Conservation (phyloP, 2,888 invertebrate species). For the Ennomos quercinarius region DNA sequence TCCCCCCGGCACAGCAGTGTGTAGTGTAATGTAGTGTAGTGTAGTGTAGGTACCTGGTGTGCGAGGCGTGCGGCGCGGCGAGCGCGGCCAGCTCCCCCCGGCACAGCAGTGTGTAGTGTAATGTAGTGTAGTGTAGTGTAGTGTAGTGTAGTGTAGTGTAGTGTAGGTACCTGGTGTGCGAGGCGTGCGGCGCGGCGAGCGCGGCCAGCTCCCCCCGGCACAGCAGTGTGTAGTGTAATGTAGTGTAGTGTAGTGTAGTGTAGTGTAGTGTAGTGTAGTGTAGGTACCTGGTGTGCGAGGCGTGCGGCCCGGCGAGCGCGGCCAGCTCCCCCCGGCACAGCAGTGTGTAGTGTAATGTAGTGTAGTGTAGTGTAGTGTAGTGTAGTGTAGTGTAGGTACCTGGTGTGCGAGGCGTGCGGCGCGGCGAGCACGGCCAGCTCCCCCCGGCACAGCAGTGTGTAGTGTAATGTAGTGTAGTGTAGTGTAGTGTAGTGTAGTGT, state of each 20-base stretch:
- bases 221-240: conserved; percentile 81
- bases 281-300: conserved; percentile 81
- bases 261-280: no score
- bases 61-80: conserved; percentile 88
- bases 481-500: no score
- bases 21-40: conserved; percentile 86
- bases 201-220: conserved; percentile 83
- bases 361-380: no score
- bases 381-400: conserved; percentile 57
- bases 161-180: conserved; percentile 77
- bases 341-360: conserved; percentile 64
- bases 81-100: conserved; percentile 70
- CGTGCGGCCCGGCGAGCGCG: conserved; percentile 77
- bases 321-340: conserved; percentile 84
- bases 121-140: no score
- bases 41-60: conserved; percentile 83
- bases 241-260: no score
- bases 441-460: conserved; percentile 80
- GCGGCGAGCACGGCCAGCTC: conserved; percentile 83
- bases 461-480: no score
- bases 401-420: conserved; percentile 78
- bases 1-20: conserved; percentile 85
- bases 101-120: conserved; percentile 43
- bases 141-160: no score
- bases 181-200: conserved; percentile 75